Base-by-base conservation (phyloP, 2,113 vertebrate species). In the Catharus fuscescens region DNA sequence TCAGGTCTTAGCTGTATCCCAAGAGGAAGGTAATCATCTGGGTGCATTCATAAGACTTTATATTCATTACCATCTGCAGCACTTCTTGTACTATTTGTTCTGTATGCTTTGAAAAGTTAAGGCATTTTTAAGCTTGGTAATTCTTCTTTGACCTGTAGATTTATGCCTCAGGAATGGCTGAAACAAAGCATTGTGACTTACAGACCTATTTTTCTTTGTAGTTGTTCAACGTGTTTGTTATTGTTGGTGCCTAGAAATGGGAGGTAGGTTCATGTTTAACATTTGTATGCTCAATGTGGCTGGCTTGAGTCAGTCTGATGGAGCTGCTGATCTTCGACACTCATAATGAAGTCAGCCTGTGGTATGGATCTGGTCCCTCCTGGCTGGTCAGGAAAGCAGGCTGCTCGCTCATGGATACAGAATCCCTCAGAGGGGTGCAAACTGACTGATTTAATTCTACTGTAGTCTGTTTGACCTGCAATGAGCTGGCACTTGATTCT, bases 321-420 rank as follows among this genome's bases (percentile, higher is more conserved):
- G 42, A 62, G 54, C 60, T 79, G 29, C 66, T 60, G n/a, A 11
- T 60, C 40, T 40, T 9, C 42, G 74, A 29, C 69, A 40, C 16
- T 17, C 1, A 0, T 13, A 1, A 10, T 5, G 5, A 2, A 5
- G 20, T 28, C 29, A 67, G 53, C 5, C 15, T 47, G 31, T 73
- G 80, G 8, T 47, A 7, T 23, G 18, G 52, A 44, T 50, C 52
- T 45, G 4, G 29, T 47, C 12, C 23, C 13, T 57, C 1, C 9
- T 53, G 45, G 12, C 85, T 88, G 52, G 5, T 64, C 38, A 53
- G 74, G 57, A 66, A 50, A 36, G 14, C 42, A 44, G 36, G 18
- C 42, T 83, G 21, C 45, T 76, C 31, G 5, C 53, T 77, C 8
- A 24, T 40, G 36, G 44, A 2, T 44, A 8, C 29, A 8, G 59